phyloP scores from a whole-genome alignment of 2,888 invertebrate genomes.

The Synanthedon tipuliformis region DNA sequence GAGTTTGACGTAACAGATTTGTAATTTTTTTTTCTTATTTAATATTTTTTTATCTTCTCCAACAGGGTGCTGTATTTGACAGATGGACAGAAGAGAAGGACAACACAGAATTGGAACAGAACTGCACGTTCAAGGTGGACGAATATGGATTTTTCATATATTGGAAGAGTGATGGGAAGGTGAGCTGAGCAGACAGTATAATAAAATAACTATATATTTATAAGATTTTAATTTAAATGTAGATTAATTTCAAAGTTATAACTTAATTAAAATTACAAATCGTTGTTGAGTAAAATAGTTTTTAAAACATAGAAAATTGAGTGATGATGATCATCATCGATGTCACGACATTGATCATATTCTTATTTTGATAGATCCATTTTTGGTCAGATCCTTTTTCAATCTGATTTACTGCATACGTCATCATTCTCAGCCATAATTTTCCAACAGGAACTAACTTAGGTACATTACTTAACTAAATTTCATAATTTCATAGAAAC shows the following conservation, averaged over 20 bases:
- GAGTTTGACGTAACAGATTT: neutral
- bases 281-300: no score
- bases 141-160: conserved; percentile 98
- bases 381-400: no score
- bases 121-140: conserved; percentile 93
- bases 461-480: no score
- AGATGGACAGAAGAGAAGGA: conserved; percentile 99
- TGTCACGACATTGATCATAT: no score
- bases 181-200: conserved; percentile 66
- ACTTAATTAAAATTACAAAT: neutral
- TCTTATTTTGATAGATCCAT: no score
- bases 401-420: no score
- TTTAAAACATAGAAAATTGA: no score
- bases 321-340: no score
- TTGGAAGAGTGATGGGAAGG: conserved; percentile 97
- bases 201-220: no score
- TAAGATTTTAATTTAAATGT: neutral
- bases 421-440: no score
- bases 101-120: conserved; percentile 87
- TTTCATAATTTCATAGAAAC: no score
- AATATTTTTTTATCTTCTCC: neutral
- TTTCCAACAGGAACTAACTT: no score
- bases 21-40: conserved; percentile 1
- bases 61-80: conserved; percentile 89
- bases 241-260: neutral